Conservation (phyloP, 92 coral and sea anemone species). For the Plumapathes pennacea region DNA sequence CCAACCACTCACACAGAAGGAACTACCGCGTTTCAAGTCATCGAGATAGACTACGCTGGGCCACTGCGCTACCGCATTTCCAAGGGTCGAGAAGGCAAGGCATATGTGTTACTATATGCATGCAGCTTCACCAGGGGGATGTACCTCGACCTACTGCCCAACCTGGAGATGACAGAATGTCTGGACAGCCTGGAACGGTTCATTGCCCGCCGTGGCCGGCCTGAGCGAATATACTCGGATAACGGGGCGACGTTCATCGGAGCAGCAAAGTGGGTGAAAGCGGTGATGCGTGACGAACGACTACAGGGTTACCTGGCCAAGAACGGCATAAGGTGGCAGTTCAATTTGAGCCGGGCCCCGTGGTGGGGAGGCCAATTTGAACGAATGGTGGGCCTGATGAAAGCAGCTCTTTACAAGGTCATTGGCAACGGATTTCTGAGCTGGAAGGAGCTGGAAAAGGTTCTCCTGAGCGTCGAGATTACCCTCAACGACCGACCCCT, state of each 20-base stretch:
- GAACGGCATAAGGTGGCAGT: conserved; percentile 12
- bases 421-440: conserved; percentile 25
- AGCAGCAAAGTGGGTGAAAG: conserved; percentile 38
- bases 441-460: conserved; percentile 36
- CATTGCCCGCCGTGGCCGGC: conserved; percentile 21
- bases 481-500: conserved; percentile 25
- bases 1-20: conserved; percentile 5
- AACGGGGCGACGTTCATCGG: conserved; percentile 26
- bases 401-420: conserved; percentile 22
- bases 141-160: conserved; percentile 15
- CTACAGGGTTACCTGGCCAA: conserved; percentile 29
- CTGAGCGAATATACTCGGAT: conserved; percentile 20
- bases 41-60: conserved; percentile 7
- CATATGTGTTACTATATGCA: conserved; percentile 14
- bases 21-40: conserved; percentile 1
- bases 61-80: conserved; percentile 17
- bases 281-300: conserved; percentile 27
- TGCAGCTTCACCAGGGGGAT: conserved; percentile 30
- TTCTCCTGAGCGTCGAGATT: conserved; percentile 29
- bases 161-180: conserved; percentile 10
- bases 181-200: conserved; percentile 9
- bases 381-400: conserved; percentile 30
- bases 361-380: conserved; percentile 39
- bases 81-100: conserved; percentile 19
- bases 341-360: conserved; percentile 41